phyloP scores from a whole-genome alignment of 2,888 invertebrate species.

The Arrhopalites spinosus region DNA sequence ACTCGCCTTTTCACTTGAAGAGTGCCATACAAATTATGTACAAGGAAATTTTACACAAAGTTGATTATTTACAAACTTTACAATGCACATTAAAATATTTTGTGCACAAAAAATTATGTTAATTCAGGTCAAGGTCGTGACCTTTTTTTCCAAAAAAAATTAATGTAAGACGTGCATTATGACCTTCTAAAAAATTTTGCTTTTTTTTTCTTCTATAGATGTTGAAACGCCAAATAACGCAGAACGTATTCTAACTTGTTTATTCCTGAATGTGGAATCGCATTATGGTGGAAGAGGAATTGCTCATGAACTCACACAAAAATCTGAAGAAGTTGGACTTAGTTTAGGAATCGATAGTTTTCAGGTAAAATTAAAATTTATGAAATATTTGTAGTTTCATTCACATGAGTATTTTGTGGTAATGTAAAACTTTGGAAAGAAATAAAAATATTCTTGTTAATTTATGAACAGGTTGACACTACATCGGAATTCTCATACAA shows the following conservation, averaged over 20 bases:
- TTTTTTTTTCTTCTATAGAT: no score
- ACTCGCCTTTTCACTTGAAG: no score
- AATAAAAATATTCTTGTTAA: background rate
- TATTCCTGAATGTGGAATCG: constrained; percentile 44
- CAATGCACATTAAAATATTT: no score
- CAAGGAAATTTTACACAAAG: no score
- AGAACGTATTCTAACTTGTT: constrained; percentile 30
- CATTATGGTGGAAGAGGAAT: constrained; percentile 45
- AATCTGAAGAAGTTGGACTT: constrained; percentile 36
- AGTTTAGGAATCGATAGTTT: constrained; percentile 29
- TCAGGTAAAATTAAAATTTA: constrained; percentile 21
- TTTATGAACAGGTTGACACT: constrained; percentile 36
- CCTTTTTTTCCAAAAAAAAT: no score
- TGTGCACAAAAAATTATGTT: no score
- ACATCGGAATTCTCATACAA: constrained; percentile 40
- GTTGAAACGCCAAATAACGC: constrained; percentile 20
- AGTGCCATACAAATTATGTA: no score
- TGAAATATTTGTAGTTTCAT: background rate
- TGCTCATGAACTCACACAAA: constrained; percentile 37
- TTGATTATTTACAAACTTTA: no score
- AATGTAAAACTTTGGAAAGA: background rate
- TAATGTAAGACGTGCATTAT: no score
- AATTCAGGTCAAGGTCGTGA: no score
- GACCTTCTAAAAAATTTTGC: no score
- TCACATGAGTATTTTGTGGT: no score